A percentile compares a stretch with the other conserved stretches of the same genome.
Evolutionary conservation across 2,888 invertebrate genomes (phyloP).

Genomic region (Lobophora halterata): DNA sequence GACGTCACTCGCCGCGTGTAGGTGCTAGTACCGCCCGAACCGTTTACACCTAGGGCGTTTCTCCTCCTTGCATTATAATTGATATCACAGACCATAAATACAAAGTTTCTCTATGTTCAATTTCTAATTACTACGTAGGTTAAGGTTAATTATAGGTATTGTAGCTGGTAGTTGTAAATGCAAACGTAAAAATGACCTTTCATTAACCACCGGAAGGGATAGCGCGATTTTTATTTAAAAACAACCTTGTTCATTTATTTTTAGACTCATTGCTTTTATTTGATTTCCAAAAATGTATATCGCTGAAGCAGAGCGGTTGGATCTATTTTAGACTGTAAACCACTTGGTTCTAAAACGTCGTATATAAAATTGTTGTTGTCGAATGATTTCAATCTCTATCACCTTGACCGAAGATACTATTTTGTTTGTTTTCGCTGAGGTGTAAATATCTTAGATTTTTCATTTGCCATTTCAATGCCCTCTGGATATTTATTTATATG

Average conservation of each 20-base stretch:
- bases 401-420: conserved; percentile 33
- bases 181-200: conserved; percentile 50
- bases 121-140: too few species aligned
- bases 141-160: too few species aligned
- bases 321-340: conserved; percentile 66
- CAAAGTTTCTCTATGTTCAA: too few species aligned
- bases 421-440: conserved; percentile 34
- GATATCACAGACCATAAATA: too few species aligned
- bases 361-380: conserved; percentile 46
- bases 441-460: conserved; percentile 36
- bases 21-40: conserved; percentile 8
- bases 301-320: conserved; percentile 57
- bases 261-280: conserved; percentile 68
- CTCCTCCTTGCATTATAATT: conserved; percentile 1
- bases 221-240: conserved; percentile 52
- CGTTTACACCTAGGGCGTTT: not conserved
- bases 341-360: conserved; percentile 58
- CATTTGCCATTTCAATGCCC: conserved; percentile 35
- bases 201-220: conserved; percentile 37
- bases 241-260: conserved; percentile 67
- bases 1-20: conserved; percentile 17
- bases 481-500: conserved; percentile 39
- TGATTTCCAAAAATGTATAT: conserved; percentile 79
- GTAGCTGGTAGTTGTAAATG: conserved; percentile 3
- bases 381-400: conserved; percentile 54